Percentiles rank a stretch among this genome's conserved stretches.
Conservation (phyloP, 2,888 invertebrate genomes). For the Drosophila putrida region DNA sequence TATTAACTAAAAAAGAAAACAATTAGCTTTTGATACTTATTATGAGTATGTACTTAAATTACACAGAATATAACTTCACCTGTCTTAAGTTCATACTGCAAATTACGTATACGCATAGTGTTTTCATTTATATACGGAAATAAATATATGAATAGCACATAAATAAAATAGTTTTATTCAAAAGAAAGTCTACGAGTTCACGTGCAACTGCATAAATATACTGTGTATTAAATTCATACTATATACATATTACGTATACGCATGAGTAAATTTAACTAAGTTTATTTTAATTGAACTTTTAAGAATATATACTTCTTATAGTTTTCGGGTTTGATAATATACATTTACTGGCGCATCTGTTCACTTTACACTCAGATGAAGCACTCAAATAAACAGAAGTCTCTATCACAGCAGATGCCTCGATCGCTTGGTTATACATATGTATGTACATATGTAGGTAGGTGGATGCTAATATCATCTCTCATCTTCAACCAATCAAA, state of each 20-base stretch:
- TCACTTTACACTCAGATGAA: rapidly evolving
- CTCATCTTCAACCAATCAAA: too few species aligned
- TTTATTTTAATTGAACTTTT: too few species aligned
- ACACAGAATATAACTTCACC: too few species aligned
- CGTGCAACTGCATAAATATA: neutral
- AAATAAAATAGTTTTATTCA: neutral
- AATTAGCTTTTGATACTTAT: neutral
- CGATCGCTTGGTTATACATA: too few species aligned
- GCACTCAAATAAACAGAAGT: rapidly evolving
- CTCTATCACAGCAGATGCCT: too few species aligned
- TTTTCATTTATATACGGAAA: conserved; percentile 1
- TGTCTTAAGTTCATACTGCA: neutral
- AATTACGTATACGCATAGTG: neutral
- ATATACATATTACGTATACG: neutral
- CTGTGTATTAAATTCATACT: neutral
- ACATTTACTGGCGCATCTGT: rapidly evolving
- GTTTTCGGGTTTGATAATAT: too few species aligned
- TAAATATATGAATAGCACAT: neutral
- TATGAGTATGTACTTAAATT: neutral
- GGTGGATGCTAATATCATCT: too few species aligned
- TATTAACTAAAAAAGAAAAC: too few species aligned
- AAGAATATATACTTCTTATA: too few species aligned
- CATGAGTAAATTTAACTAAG: neutral
- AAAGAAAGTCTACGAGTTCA: neutral
- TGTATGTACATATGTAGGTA: too few species aligned